These are phyloP conservation scores for Lipotes vexillifer DNA, from an alignment of 2,113 vertebrate genomes.

Conservation along the genomic window DNA sequence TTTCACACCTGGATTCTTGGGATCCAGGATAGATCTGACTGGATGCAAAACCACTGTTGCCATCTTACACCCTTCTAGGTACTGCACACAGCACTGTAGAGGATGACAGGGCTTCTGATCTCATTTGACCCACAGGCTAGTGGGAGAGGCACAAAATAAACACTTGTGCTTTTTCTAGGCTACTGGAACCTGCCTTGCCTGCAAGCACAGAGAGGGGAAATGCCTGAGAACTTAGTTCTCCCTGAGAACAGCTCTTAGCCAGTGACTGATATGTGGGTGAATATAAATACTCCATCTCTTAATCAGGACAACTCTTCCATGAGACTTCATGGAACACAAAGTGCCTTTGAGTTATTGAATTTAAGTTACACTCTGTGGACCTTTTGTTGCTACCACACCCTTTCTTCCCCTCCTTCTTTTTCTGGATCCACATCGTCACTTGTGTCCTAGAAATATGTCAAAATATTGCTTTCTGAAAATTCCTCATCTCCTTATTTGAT, in stretches of 20 bases:
- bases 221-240: background rate
- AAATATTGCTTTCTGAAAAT: background rate
- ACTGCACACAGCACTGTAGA: background rate
- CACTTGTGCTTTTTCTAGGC: background rate
- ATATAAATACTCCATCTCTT: background rate
- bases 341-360: background rate
- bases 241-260: background rate
- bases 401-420: background rate
- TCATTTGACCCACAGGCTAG: background rate
- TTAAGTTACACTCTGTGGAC: background rate
- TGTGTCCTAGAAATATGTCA: background rate
- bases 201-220: background rate
- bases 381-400: background rate
- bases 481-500: background rate
- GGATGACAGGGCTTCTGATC: background rate
- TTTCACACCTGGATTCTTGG: background rate
- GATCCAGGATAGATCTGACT: no score
- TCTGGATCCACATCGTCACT: background rate
- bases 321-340: background rate
- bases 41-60: background rate
- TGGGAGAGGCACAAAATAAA: background rate
- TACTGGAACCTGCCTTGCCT: background rate
- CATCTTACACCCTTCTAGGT: background rate
- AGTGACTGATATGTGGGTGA: background rate
- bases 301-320: background rate